phyloP scores from a whole-genome alignment of 2,113 vertebrate genomes.

The Ceyx cyanopectus region DNA sequence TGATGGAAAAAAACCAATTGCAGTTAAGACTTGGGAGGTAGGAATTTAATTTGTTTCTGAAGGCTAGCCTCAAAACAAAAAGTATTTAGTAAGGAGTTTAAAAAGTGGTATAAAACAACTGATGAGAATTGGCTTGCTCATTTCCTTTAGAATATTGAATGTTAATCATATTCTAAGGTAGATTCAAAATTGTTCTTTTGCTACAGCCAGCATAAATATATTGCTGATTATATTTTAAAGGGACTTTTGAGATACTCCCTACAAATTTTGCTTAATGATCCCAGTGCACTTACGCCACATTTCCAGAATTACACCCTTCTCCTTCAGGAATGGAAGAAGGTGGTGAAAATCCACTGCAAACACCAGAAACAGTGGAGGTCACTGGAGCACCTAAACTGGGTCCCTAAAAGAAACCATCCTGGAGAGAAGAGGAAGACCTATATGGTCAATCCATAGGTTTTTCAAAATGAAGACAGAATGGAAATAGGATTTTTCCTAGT shows the following conservation, averaged over 20 bases:
- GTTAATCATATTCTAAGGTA: neutral
- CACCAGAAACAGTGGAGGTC: neutral
- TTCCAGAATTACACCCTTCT: neutral
- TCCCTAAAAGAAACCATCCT: neutral
- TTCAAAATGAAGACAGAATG: neutral
- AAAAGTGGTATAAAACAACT: neutral
- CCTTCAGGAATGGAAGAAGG: neutral
- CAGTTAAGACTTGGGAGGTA: neutral
- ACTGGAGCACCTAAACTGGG: neutral
- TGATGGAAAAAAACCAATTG: neutral
- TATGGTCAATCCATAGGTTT: neutral
- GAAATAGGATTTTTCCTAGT: neutral
- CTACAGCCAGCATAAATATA: neutral
- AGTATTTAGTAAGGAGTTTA: neutral
- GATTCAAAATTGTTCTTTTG: neutral
- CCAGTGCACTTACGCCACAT: rapidly evolving
- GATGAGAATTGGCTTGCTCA: neutral
- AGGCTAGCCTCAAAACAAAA: neutral
- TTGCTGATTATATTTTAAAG: neutral
- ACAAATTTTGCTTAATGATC: neutral
- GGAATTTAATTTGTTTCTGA: neutral
- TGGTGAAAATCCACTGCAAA: neutral
- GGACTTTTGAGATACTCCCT: neutral
- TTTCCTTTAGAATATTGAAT: neutral
- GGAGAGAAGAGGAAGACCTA: neutral